Evolutionary conservation across 2,888 invertebrate species (phyloP).

Genomic region (Marasmarcha lunaedactyla): DNA sequence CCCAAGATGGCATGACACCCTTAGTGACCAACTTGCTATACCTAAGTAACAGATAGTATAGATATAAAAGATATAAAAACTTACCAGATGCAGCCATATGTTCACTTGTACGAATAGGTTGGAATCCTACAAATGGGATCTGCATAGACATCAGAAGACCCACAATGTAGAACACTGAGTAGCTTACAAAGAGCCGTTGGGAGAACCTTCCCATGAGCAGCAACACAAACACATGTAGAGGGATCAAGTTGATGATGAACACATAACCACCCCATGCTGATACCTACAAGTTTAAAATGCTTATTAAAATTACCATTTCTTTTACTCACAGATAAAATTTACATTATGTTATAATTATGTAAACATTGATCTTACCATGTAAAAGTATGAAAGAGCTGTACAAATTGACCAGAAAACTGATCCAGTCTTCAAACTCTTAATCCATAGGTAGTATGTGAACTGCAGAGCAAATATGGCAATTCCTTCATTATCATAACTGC

Average conservation of each 20-base stretch:
- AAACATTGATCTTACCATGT: slow-evolving; percentile 83
- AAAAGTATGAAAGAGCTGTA: slow-evolving; percentile 96
- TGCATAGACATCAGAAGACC: slow-evolving; percentile 98
- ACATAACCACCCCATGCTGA: slow-evolving; percentile 99
- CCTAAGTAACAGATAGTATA: too few species aligned
- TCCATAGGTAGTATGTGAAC: slow-evolving; percentile 98
- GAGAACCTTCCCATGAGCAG: slow-evolving; percentile 96
- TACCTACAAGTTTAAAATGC: slow-evolving; percentile 68
- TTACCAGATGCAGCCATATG: slow-evolving; percentile 98
- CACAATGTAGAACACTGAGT: slow-evolving; percentile 96
- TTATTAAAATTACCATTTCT: neutral
- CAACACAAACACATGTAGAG: slow-evolving; percentile 95
- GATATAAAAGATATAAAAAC: too few species aligned
- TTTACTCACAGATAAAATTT: neutral
- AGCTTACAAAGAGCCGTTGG: slow-evolving; percentile 91
- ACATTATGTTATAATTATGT: neutral
- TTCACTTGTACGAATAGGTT: slow-evolving; percentile 98
- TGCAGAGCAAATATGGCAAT: slow-evolving; percentile 99
- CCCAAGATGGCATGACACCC: too few species aligned
- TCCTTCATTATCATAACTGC: slow-evolving; percentile 99
- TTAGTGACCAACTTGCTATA: too few species aligned
- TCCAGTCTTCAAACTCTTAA: slow-evolving; percentile 97
- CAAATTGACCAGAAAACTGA: slow-evolving; percentile 96
- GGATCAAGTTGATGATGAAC: slow-evolving; percentile 99
- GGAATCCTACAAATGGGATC: slow-evolving; percentile 95